Conservation (phyloP, 2,888 invertebrate genomes). For the Thyatira batis region DNA sequence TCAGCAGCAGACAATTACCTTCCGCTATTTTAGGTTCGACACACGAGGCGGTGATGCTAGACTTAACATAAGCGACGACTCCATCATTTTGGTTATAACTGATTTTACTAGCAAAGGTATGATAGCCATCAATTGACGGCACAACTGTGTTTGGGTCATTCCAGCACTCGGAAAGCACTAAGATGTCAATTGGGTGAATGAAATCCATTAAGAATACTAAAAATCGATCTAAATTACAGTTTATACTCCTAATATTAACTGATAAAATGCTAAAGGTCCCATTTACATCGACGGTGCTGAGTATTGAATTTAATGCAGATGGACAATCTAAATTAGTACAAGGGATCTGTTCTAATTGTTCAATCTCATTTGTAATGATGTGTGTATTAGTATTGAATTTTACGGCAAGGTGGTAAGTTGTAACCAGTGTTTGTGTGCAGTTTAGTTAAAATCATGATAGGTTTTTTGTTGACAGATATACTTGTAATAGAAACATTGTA, state of each 20-base stretch:
- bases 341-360: background rate
- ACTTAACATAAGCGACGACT: background rate
- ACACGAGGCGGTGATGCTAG: background rate
- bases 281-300: background rate
- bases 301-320: background rate
- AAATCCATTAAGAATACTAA: background rate
- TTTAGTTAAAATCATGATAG: background rate
- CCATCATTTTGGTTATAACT: background rate
- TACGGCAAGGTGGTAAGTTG: background rate
- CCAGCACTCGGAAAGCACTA: background rate
- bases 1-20: background rate
- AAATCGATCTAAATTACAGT: no score
- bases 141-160: background rate
- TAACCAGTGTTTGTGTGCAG: background rate
- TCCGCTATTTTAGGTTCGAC: background rate
- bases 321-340: background rate
- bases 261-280: background rate
- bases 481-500: background rate
- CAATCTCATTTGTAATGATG: background rate
- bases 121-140: background rate
- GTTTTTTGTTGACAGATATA: background rate
- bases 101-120: background rate
- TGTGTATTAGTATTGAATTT: background rate
- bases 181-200: background rate
- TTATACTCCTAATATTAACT: background rate